Conservation (phyloP, 2,888 invertebrate species). For the Philereme transversata region DNA sequence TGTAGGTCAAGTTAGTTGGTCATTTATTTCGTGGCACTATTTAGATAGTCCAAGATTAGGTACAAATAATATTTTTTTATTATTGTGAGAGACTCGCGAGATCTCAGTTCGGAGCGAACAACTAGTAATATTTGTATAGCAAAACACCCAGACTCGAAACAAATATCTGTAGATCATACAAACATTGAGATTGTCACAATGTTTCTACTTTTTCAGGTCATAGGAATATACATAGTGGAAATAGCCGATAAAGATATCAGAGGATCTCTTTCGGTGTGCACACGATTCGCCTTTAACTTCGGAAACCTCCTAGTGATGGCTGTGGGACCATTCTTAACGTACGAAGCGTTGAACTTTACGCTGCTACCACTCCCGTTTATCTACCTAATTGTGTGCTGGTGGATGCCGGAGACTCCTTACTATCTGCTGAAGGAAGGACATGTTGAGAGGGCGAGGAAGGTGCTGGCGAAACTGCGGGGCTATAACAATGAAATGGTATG, state of each 20-base stretch:
- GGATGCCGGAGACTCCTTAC: constrained; percentile 86
- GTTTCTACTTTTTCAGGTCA: constrained; percentile 57
- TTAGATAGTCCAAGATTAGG: no score
- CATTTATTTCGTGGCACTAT: no score
- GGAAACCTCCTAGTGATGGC: constrained; percentile 70
- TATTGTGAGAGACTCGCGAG: no score
- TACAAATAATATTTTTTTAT: no score
- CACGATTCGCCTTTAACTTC: constrained; percentile 65
- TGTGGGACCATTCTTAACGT: constrained; percentile 68
- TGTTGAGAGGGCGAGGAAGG: constrained; percentile 68
- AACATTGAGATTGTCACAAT: no score
- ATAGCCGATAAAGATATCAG: constrained; percentile 75
- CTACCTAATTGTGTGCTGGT: constrained; percentile 73
- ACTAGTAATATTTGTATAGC: no score
- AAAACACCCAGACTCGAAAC: no score
- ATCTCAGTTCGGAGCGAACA: no score
- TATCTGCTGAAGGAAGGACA: constrained; percentile 79
- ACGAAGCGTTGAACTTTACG: constrained; percentile 64
- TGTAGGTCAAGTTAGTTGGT: no score
- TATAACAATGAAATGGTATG: constrained; percentile 45
- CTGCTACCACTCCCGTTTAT: constrained; percentile 70
- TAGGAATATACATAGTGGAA: constrained; percentile 75
- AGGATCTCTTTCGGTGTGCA: constrained; percentile 61
- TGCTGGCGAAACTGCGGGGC: constrained; percentile 65
- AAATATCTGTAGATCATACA: no score